A percentile compares a stretch with the other conserved stretches of the same genome.
Evolutionary conservation across 2,113 vertebrate species (phyloP).

Genomic region (Nipponia nippon): DNA sequence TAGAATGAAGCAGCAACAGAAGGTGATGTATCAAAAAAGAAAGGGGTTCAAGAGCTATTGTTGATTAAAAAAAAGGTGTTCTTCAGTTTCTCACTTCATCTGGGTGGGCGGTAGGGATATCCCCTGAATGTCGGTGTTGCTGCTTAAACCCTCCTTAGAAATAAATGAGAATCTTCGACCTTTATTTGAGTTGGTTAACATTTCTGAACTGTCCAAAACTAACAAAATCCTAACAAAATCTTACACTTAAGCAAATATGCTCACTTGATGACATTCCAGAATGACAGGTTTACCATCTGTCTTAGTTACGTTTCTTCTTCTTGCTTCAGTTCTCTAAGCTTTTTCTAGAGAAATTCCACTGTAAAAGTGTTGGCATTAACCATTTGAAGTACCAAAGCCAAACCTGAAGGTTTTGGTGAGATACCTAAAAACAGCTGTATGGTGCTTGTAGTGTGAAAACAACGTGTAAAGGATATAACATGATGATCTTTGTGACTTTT

Average conservation of each 20-base stretch:
- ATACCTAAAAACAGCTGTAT: not conserved
- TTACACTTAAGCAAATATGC: not conserved
- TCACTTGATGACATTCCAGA: not conserved
- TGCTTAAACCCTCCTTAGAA: not conserved
- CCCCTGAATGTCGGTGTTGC: rapidly evolving
- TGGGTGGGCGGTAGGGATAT: not conserved
- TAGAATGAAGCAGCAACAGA: not conserved
- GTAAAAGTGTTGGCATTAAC: not conserved
- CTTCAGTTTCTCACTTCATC: not conserved
- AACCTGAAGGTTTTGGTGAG: not conserved
- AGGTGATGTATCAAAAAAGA: not conserved
- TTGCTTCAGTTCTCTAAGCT: not conserved
- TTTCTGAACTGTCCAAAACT: not conserved
- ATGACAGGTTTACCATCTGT: not conserved
- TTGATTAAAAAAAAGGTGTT: not conserved
- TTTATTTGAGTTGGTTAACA: not conserved
- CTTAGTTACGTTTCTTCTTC: not conserved
- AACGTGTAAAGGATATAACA: not conserved
- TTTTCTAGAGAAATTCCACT: not conserved
- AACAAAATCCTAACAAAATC: not conserved
- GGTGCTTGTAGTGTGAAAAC: not conserved
- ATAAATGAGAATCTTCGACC: not conserved
- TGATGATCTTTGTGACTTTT: not conserved
- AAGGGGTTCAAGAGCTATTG: not conserved
- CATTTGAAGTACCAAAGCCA: not conserved